Percentiles rank a stretch among this genome's conserved stretches.
Conservation (phyloP, 2,888 invertebrate genomes). For the Folsomia candida region DNA sequence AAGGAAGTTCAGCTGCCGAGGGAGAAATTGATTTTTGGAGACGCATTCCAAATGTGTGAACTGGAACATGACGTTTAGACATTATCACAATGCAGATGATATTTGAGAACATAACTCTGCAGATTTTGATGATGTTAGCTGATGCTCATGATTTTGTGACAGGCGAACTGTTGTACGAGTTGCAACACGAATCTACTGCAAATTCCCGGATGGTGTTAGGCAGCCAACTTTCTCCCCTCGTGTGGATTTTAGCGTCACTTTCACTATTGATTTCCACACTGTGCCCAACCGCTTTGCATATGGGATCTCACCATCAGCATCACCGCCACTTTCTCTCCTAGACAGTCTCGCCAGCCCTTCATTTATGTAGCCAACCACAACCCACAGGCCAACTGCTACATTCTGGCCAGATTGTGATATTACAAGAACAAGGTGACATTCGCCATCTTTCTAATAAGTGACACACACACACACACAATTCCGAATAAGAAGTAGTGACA, state of each 20-base stretch:
- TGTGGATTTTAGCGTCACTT: background rate
- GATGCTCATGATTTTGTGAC: background rate
- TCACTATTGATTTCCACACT: slow-evolving; percentile 25
- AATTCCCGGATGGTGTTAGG: too few relatives aligned
- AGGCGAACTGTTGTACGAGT: background rate
- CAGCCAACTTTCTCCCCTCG: background rate
- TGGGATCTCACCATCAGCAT: background rate
- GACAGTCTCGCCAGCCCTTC: background rate
- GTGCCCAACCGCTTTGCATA: slow-evolving; percentile 22
- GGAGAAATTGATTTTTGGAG: background rate
- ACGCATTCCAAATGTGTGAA: background rate
- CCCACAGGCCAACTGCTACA: background rate
- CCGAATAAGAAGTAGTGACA: background rate
- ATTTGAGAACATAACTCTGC: background rate
- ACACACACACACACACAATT: background rate
- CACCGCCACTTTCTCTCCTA: background rate
- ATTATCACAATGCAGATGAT: background rate
- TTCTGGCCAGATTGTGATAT: background rate
- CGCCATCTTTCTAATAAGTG: background rate
- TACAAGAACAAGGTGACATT: background rate
- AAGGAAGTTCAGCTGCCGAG: too few relatives aligned
- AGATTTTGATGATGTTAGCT: slow-evolving; percentile 2
- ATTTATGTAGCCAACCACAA: background rate
- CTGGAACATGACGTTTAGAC: background rate
- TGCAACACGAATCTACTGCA: slow-evolving; percentile 15